Evolutionary conservation across 2,113 vertebrate species (phyloP), one percentile per base, ranked within the genome.

Genomic region (Callipepla squamata): DNA sequence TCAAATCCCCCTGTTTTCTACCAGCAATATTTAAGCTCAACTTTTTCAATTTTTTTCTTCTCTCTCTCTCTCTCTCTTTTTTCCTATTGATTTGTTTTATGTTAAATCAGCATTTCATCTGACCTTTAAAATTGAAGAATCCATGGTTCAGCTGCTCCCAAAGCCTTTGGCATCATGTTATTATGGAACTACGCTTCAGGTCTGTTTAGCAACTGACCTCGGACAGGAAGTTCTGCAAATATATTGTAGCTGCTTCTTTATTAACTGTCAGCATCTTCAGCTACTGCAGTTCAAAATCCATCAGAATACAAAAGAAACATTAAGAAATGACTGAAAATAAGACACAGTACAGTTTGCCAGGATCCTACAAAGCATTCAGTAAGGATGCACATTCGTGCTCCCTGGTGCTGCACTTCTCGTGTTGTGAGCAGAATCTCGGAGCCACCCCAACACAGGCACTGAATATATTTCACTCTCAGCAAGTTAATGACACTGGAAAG

Each of bases 101-200:
- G 95, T 85, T 74, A 96, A 96, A 96, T 96, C 90, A 96, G 95
- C 93, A 96, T 96, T 96, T 90, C 75, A 80, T 72, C 75, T 97
- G 96, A 96, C 96, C 96, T 97, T 96, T 97, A 94, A 91, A 94
- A 92, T 62, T 78, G 92, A 95, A 92, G 82, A 38, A 80, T 92
- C 92, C 89, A 96, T 85, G 94, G 92, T 96, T 96, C 96, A 96
- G 90, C 94, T 93, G 88, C 89, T 96, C 90, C 76, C 58, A 69
- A 89, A 96, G 92, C 92, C 94, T 96, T 93, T 96, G 80, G 91
- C 70, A 66, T 92, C 74, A 55, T 14, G 48, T 92, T 96, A 96
- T 96, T 96, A 94, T 9, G 48, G 75, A 95, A 59, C 86, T 17
- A 61, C 5, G 28, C 89, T 93, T 84, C 74, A 57, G 44, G 53